Conservation (phyloP, 2,113 vertebrate species). For the Lasiurus borealis region DNA sequence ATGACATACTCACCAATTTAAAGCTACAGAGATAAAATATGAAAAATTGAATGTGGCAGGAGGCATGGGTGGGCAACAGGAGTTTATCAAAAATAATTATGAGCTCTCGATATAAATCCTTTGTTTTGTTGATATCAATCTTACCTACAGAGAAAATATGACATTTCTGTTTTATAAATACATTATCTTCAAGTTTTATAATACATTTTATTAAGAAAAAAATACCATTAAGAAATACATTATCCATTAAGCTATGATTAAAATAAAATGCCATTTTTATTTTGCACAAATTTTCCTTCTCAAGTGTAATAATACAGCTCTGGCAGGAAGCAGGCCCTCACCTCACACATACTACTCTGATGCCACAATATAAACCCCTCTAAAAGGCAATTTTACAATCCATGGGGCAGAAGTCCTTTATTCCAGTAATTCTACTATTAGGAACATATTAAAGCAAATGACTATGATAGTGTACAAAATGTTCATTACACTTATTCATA, state of each 20-base stretch:
- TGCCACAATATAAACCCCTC: not conserved
- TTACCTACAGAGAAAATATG: slow-evolving; percentile 85
- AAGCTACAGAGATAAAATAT: slow-evolving; percentile 98
- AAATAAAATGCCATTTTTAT: slow-evolving; percentile 4
- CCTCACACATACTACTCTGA: not conserved
- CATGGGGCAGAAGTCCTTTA: not conserved
- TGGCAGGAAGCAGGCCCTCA: not conserved
- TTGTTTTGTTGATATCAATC: slow-evolving; percentile 90
- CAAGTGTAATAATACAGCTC: not conserved
- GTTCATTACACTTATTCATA: not conserved
- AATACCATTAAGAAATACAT: slow-evolving; percentile 17
- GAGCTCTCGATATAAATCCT: slow-evolving; percentile 94
- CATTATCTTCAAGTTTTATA: not conserved
- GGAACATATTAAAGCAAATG: not conserved
- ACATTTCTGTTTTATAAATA: slow-evolving; percentile 29
- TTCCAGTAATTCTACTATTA: not conserved
- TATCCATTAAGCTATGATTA: not conserved
- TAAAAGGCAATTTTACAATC: not conserved
- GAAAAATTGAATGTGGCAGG: slow-evolving; percentile 94
- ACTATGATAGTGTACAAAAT: not conserved
- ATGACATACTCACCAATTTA: slow-evolving; percentile 91
- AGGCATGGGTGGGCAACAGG: slow-evolving; percentile 96
- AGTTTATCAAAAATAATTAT: slow-evolving; percentile 95
- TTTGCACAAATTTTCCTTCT: not conserved
- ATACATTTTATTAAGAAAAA: not conserved